phyloP scores from a whole-genome alignment of 2,797 vertebrate genomes.

The Syngnathus acus region DNA sequence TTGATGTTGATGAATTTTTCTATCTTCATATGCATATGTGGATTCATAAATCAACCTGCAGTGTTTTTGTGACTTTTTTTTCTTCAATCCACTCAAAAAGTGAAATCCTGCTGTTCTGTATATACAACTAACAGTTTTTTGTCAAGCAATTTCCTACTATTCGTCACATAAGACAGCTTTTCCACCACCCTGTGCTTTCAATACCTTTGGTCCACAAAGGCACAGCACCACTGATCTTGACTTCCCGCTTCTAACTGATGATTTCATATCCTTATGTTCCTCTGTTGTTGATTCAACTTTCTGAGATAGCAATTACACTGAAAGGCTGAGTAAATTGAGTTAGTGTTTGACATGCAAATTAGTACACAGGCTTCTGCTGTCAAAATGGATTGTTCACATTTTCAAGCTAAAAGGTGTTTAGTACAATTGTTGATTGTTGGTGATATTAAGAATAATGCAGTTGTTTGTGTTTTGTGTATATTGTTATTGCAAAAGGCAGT shows the following conservation, averaged over 20 bases:
- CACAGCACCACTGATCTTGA: not conserved
- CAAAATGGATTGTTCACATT: not conserved
- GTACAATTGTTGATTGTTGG: not conserved
- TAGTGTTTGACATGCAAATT: not conserved
- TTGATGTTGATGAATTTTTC: too few species aligned
- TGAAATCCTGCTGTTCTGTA: too few species aligned
- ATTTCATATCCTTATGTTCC: not conserved
- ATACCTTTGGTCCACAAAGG: too few species aligned
- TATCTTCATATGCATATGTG: too few species aligned
- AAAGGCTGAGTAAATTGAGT: not conserved
- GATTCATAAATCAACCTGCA: too few species aligned
- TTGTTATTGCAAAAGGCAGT: not conserved
- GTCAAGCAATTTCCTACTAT: too few species aligned
- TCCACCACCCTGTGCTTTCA: too few species aligned
- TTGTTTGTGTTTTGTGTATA: too few species aligned
- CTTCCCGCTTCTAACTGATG: not conserved
- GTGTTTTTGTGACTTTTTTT: too few species aligned
- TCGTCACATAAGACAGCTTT: too few species aligned
- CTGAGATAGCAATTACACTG: not conserved
- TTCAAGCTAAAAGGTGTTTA: not conserved
- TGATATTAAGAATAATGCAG: not conserved
- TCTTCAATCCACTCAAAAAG: too few species aligned
- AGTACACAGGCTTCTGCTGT: not conserved
- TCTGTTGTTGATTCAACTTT: not conserved
- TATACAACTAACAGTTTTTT: too few species aligned